Evolutionary conservation across 2,888 invertebrate species (phyloP), one percentile per base, ranked within the genome.

Genomic region (Orchesellides sinensis): DNA sequence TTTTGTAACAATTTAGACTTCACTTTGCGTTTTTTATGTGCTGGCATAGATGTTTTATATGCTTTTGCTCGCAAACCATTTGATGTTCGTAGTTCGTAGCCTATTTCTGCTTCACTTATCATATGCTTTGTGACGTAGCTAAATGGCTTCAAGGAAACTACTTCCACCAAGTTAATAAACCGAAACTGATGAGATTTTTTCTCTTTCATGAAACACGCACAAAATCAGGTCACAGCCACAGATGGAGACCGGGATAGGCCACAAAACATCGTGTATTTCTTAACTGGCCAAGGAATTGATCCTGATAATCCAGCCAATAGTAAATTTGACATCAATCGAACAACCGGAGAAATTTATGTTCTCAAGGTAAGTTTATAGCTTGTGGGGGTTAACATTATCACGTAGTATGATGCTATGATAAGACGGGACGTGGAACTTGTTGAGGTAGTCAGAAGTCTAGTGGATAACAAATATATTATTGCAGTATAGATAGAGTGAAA

Each of bases 291-390:
- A 90, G 98, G 98, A 84, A 97, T 97, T 89, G 97, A 97, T 92
- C 95, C 96, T 29, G 96, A 97, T 91, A 97, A 97, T 92, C 96
- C 96, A 65, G 95, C 96, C 85, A 97, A 97, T 90, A 96, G 96
- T 92, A 97, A 97, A 92, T 98, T 98, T 90, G 97, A 97, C 90
- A 98, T 98, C 89, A 97, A 98, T 92, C 93, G 97, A 84, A 97
- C 97, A 27, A 96, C 96, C 0, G 98, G 98, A 84, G 96, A 97
- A 91, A 98, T 98, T 91, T 98, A 95, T 90, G 97, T 98, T 17
- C 92, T 97, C 35, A 97, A 97, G 94, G 97, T 97, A 91, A 92
- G 92, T 91, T 25, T 47, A 49, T 32, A n/a, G n/a, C 4, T 8
- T 40, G 14, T 32, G 5, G 5, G 32, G 32, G 10, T 32, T 6